Conservation (phyloP, 2,888 invertebrate species). For the Eueremaeus valkanovi region DNA sequence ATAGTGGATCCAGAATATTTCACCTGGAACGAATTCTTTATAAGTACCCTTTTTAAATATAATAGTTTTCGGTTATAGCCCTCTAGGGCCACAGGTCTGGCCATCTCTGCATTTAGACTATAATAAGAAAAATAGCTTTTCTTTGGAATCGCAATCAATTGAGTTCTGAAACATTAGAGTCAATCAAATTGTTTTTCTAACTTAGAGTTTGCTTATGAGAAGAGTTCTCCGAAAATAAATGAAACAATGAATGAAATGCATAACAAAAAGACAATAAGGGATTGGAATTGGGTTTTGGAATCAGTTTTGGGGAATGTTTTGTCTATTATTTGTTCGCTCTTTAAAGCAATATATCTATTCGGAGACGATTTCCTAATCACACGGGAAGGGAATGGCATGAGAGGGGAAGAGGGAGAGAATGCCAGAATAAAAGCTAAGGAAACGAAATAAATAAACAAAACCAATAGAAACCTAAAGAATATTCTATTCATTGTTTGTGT, state of each 20-base stretch:
- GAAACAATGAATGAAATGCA: background rate
- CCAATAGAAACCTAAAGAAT: background rate
- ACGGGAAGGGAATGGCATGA: background rate
- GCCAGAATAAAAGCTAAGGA: background rate
- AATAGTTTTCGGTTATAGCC: no score
- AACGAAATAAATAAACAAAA: background rate
- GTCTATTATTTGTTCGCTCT: background rate
- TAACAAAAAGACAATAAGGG: background rate
- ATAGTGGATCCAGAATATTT: no score
- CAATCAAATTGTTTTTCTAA: background rate
- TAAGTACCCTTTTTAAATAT: no score
- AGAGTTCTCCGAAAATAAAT: background rate
- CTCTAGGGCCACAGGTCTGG: no score
- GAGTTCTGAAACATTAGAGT: no score
- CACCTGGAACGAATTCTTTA: no score
- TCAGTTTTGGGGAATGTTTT: background rate
- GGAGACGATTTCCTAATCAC: background rate
- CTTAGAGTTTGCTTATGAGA: background rate
- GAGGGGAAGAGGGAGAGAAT: background rate
- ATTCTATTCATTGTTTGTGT: background rate
- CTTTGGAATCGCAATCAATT: background rate
- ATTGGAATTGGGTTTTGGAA: background rate
- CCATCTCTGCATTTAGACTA: no score
- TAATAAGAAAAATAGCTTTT: no score
- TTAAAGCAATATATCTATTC: constrained; percentile 1